Base-by-base conservation (phyloP, 2,113 vertebrate genomes). In the Actenoides hombroni region DNA sequence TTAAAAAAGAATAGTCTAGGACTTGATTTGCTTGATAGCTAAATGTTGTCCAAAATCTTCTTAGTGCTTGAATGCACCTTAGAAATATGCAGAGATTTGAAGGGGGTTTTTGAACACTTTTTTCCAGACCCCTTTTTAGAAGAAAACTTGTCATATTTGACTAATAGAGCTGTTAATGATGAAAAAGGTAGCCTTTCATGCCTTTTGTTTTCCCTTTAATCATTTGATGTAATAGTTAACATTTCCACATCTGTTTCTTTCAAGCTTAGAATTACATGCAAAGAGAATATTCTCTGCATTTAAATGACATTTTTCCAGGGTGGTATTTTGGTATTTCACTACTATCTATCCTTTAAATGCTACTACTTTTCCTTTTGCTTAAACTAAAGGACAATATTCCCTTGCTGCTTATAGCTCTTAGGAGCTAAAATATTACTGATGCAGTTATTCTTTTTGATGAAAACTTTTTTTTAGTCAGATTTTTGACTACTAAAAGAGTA, bases 261-360 rank as follows among this genome's bases (percentile, higher is more conserved):
- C 76, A 96, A 97, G 91, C 75, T 91, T 96, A 91, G 49, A 96
- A 93, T 95, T 97, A 97, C 96, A 96, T 95, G 89, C 39, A 87
- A 84, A 61, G 51, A 95, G 74, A 39, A 61, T 69, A 73, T 77
- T 91, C 77, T 83, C 63, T 92, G 87, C 77, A 95, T 91, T 93
- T 95, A 95, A 96, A 83, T 95, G 83, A 83, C 73, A 59, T 82
- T 95, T 96, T 88, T 56, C 39, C 82, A 85, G 48, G 74, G 16
- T 95, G 77, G 26, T 70, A 79, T 63, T 70, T 95, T 83, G 67
- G 33, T 95, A 83, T 95, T 95, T 96, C 87, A 76, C 69, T 53
- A 60, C 63, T 94, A 68, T 82, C 68, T 37, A 51, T 96, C 89
- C 59, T 86, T 86, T 92, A 93, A 95, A 74, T 87, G 68, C 33